phyloP scores from a whole-genome alignment of 2,888 invertebrate species.

The Sisyra terminalis region DNA sequence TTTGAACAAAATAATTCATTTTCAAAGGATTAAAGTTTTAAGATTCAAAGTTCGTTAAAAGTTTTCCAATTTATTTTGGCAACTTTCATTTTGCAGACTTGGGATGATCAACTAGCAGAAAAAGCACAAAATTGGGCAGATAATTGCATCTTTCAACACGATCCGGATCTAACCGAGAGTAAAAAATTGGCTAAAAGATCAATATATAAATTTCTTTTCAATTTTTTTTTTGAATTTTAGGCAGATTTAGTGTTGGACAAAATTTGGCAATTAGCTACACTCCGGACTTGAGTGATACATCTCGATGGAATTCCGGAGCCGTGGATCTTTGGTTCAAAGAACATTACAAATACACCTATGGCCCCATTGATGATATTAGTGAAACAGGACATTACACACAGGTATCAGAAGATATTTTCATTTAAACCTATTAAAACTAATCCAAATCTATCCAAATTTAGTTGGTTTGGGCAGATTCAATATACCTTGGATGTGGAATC shows the following conservation, averaged over 20 bases:
- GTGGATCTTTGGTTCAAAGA: conserved; percentile 69
- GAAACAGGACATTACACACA: conserved; percentile 73
- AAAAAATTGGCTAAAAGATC: conserved; percentile 11
- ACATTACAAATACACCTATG: conserved; percentile 42
- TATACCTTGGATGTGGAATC: conserved; percentile 74
- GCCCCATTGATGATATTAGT: conserved; percentile 44
- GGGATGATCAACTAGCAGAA: conserved; percentile 75
- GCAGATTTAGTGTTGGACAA: conserved; percentile 69
- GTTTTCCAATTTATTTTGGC: no score
- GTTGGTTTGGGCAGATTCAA: conserved; percentile 80
- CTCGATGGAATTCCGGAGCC: conserved; percentile 53
- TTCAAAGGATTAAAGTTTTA: no score
- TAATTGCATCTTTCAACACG: conserved; percentile 64
- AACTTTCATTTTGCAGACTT: conserved; percentile 47
- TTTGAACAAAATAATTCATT: no score
- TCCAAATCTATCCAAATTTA: no score
- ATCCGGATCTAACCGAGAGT: conserved; percentile 44
- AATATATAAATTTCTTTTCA: no score
- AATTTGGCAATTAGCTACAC: conserved; percentile 74
- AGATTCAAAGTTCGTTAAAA: no score
- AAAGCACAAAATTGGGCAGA: conserved; percentile 74
- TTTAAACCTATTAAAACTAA: background rate
- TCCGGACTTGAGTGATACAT: conserved; percentile 35
- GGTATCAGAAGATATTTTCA: conserved; percentile 28
- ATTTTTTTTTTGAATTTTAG: conserved; percentile 20